A percentile compares a stretch with the other conserved stretches of the same genome.
Evolutionary conservation across 1,140 invertebrate species (phyloP).

Genomic region (Paraescarpia echinospica): DNA sequence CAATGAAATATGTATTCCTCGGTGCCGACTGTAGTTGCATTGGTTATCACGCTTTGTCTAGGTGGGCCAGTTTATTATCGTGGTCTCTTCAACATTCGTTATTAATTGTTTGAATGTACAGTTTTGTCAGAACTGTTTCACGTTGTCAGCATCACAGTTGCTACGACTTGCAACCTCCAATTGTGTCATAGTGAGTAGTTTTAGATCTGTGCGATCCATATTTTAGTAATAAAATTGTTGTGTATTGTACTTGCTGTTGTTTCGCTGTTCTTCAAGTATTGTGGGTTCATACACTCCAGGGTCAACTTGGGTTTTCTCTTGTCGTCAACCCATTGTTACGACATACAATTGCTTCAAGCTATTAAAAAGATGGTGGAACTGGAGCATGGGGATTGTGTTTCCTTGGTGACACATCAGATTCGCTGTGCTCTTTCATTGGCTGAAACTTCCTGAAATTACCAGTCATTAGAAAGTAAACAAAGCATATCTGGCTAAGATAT

Average conservation of each 20-base stretch:
- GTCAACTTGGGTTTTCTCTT: not conserved
- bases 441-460: not conserved
- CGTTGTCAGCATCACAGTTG: not conserved
- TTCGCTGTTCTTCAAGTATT: not conserved
- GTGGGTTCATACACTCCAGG: not conserved
- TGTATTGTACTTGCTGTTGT: not conserved
- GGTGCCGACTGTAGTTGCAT: not conserved
- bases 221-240: slow-evolving; percentile 7
- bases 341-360: not conserved
- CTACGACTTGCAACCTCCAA: not conserved
- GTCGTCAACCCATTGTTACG: not conserved
- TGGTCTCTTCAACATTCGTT: not conserved
- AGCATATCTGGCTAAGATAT: not conserved
- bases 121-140: not conserved
- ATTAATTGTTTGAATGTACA: slow-evolving; percentile 6
- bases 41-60: not conserved
- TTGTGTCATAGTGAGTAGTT: not conserved
- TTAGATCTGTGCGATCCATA: not conserved
- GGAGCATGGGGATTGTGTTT: not conserved
- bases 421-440: not conserved
- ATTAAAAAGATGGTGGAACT: not conserved
- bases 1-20: not conserved
- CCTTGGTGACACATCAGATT: not conserved
- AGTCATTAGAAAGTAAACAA: not conserved
- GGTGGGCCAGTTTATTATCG: not conserved